These are phyloP conservation scores for Sylvietta virens DNA, from an alignment of 2,113 vertebrate genomes.

Conservation along the genomic window DNA sequence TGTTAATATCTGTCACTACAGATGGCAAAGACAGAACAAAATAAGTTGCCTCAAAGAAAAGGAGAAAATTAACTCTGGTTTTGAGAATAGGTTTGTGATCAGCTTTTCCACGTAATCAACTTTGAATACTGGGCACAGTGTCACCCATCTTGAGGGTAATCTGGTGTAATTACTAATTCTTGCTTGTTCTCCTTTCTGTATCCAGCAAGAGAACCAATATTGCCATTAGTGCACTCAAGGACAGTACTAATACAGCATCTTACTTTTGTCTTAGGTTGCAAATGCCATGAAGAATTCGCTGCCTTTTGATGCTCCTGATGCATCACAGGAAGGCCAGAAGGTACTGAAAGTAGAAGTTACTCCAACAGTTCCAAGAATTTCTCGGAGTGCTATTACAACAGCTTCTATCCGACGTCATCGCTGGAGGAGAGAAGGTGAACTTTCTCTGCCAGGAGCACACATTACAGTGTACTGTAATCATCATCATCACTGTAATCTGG, in stretches of 20 bases:
- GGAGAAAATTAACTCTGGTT: neutral
- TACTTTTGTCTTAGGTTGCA: constrained; percentile 80
- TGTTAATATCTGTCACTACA: neutral
- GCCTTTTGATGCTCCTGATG: constrained; percentile 87
- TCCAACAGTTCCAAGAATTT: constrained; percentile 91
- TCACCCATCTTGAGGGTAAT: neutral
- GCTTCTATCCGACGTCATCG: constrained; percentile 96
- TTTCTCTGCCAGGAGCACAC: neutral
- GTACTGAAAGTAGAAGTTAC: constrained; percentile 96
- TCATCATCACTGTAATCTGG: constrained; percentile 19
- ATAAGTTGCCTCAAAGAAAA: neutral
- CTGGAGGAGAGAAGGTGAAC: constrained; percentile 95
- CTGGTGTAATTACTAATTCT: neutral
- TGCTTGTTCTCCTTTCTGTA: neutral
- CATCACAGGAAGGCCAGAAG: constrained; percentile 84
- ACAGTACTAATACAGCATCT: neutral
- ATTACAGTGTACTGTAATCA: neutral
- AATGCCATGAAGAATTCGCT: constrained; percentile 97
- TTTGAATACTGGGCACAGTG: neutral
- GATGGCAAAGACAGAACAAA: neutral
- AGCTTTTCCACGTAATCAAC: neutral
- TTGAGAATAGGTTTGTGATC: neutral
- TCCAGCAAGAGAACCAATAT: neutral
- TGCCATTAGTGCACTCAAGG: neutral
- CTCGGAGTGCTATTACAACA: constrained; percentile 92